Evolutionary conservation across 2,888 invertebrate species (phyloP).

Genomic region (Gasteruption jaculator): DNA sequence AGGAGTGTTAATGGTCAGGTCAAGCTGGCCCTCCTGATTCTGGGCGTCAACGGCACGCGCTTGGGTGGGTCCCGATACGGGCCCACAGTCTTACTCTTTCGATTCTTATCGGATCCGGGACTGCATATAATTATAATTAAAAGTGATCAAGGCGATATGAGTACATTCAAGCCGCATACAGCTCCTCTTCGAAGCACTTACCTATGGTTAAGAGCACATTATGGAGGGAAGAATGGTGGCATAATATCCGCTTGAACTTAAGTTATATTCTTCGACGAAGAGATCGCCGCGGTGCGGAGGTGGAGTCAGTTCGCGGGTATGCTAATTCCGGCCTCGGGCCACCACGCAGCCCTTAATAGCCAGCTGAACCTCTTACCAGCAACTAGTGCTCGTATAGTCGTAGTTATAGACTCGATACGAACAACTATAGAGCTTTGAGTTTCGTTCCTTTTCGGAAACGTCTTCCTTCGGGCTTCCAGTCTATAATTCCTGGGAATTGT

Average conservation of each 20-base stretch:
- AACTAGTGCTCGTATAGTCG: constrained; percentile 40
- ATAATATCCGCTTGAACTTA: constrained; percentile 50
- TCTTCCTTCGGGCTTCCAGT: no score
- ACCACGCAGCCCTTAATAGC: constrained; percentile 52
- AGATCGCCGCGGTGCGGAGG: constrained; percentile 45
- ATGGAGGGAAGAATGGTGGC: constrained; percentile 47
- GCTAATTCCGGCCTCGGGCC: constrained; percentile 50
- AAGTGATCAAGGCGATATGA: constrained; percentile 38
- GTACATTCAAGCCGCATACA: constrained; percentile 23
- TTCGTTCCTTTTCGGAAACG: no score
- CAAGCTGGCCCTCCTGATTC: constrained; percentile 28
- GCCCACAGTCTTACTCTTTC: constrained; percentile 23
- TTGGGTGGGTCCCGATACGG: constrained; percentile 40
- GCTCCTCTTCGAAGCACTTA: constrained; percentile 33
- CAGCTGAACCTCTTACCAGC: constrained; percentile 46
- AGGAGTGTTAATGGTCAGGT: constrained; percentile 28
- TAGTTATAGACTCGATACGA: no score
- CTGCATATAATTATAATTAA: constrained; percentile 51
- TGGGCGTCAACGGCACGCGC: constrained; percentile 50
- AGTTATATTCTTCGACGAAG: constrained; percentile 42
- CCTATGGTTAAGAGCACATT: constrained; percentile 43
- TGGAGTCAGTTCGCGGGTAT: constrained; percentile 48
- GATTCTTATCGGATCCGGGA: constrained; percentile 37
- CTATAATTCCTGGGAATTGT: no score
- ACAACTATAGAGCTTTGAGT: no score